These are phyloP conservation scores for Prenolepis imparis DNA, from an alignment of 2,888 invertebrate genomes.

Conservation along the genomic window DNA sequence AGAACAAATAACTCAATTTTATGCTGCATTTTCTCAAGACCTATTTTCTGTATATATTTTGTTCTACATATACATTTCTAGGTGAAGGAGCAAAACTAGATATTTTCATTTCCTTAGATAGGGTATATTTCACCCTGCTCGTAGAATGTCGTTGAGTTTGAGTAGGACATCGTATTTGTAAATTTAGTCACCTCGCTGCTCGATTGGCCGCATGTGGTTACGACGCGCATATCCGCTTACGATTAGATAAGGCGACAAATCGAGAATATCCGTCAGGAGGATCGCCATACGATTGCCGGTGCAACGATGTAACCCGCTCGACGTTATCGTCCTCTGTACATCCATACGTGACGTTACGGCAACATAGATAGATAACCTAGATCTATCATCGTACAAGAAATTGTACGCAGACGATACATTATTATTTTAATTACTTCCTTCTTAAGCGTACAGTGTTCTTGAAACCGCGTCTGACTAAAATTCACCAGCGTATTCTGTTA, in stretches of 20 bases:
- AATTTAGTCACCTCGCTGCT: conserved; percentile 51
- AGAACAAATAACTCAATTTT: background rate
- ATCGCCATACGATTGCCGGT: conserved; percentile 43
- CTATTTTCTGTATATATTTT: background rate
- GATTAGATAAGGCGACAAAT: conserved; percentile 74
- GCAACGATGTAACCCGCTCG: conserved; percentile 48
- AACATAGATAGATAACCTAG: conserved; percentile 28
- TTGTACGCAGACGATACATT: background rate
- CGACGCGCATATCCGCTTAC: conserved; percentile 58
- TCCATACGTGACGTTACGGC: conserved; percentile 43
- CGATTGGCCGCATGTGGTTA: conserved; percentile 46
- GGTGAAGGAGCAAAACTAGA: background rate
- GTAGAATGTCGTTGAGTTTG: background rate
- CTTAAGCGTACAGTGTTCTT: background rate
- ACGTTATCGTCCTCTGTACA: conserved; percentile 53
- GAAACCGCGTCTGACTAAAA: background rate
- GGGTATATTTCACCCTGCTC: background rate
- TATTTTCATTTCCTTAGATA: background rate
- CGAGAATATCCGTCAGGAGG: conserved; percentile 58
- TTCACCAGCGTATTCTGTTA: background rate
- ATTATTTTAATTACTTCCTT: conserved; percentile 17
- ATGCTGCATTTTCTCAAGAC: background rate
- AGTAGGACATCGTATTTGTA: conserved; percentile 26
- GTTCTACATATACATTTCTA: background rate
- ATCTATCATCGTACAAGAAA: conserved; percentile 29